phyloP scores from a whole-genome alignment of 2,888 invertebrate species.

The Clanis bilineata region DNA sequence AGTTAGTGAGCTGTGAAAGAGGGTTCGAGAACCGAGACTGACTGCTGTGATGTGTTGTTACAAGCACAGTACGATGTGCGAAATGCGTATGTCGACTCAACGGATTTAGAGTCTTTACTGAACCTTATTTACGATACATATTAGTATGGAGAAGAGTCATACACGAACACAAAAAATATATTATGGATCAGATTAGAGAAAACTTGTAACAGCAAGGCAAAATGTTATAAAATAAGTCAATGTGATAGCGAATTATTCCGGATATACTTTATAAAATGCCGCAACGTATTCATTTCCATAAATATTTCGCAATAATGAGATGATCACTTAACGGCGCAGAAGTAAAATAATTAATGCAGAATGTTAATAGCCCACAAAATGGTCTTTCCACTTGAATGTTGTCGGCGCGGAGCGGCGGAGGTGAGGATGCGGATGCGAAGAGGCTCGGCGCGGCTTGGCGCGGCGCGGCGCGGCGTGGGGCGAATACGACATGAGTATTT shows the following conservation, averaged over 20 bases:
- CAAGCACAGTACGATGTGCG: background rate
- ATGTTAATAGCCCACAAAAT: background rate
- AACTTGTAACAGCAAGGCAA: no score
- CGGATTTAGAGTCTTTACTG: background rate
- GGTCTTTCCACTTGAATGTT: background rate
- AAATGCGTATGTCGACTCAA: background rate
- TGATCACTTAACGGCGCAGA: background rate
- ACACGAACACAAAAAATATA: no score
- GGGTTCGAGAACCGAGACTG: background rate
- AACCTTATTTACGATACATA: background rate
- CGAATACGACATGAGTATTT: no score
- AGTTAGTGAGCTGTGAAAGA: background rate
- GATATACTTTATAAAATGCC: background rate
- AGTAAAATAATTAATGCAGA: background rate
- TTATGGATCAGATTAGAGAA: no score
- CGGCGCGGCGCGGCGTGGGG: no score
- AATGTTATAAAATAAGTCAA: no score
- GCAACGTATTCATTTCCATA: background rate
- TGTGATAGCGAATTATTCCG: no score
- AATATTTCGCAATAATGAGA: background rate
- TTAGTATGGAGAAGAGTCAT: no score
- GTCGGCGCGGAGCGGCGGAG: background rate
- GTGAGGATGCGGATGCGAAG: background rate
- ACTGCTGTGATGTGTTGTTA: background rate
- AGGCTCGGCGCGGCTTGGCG: background rate